Conservation (phyloP, 2,113 vertebrate species). For the Suncus etruscus region DNA sequence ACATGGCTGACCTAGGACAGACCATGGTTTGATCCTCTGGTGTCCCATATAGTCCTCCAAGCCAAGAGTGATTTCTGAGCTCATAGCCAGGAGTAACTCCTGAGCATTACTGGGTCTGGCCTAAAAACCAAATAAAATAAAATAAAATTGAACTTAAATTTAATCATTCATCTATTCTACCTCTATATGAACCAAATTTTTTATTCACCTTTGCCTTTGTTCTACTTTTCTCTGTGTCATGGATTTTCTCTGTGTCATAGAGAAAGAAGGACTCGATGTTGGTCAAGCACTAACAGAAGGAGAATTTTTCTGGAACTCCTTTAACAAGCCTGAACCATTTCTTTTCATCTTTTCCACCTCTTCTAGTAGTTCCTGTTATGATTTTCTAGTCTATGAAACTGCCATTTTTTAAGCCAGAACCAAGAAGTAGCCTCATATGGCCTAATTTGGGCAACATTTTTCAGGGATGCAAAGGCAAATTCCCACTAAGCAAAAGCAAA, state of each 20-base stretch:
- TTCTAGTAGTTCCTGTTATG: no score
- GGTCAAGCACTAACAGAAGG: not conserved
- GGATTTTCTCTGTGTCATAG: not conserved
- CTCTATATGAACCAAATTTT: not conserved
- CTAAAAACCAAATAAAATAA: no score
- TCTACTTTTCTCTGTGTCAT: not conserved
- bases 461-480: not conserved
- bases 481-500: conserved; percentile 3
- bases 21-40: no score
- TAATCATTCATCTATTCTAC: not conserved
- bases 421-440: not conserved
- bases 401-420: not conserved
- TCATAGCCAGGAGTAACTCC: no score
- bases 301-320: not conserved
- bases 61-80: no score
- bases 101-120: no score
- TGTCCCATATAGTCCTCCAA: no score
- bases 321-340: not conserved
- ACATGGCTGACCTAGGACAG: no score
- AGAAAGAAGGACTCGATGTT: not conserved
- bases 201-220: not conserved
- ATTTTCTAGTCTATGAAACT: not conserved
- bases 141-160: not conserved
- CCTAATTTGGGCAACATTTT: not conserved
- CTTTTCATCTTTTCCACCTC: not conserved